These are phyloP conservation scores for Willisornis vidua DNA, from an alignment of 2,113 vertebrate genomes.

Conservation along the genomic window DNA sequence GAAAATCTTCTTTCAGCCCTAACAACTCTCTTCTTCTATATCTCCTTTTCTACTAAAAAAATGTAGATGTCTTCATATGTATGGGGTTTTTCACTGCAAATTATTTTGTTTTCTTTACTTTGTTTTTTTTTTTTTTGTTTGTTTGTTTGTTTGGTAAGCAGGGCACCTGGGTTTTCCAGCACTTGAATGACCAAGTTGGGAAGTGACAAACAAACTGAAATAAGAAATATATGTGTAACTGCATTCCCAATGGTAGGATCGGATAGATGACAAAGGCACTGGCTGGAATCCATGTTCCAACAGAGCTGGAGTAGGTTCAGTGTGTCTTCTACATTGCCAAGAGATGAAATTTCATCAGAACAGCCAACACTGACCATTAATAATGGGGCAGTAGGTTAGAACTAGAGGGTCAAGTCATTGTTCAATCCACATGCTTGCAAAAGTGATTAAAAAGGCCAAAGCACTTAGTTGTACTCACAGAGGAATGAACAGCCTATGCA, in stretches of 20 bases:
- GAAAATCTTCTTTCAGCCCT: not conserved
- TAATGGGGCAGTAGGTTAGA: not conserved
- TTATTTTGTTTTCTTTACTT: not conserved
- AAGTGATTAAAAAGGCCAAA: not conserved
- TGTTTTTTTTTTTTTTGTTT: no score
- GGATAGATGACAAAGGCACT: not conserved
- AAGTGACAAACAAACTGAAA: not conserved
- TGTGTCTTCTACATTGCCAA: not conserved
- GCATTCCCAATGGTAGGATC: not conserved
- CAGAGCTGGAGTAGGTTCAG: not conserved
- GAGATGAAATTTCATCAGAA: not conserved
- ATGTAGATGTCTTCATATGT: not conserved
- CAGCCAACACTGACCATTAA: not conserved
- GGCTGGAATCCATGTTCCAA: not conserved
- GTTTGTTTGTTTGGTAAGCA: not conserved
- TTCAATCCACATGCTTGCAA: not conserved
- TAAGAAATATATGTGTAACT: not conserved
- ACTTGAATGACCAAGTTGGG: not conserved
- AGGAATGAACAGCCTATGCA: not conserved
- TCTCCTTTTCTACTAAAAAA: not conserved
- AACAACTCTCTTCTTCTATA: not conserved
- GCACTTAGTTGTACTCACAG: not conserved
- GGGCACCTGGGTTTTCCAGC: not conserved
- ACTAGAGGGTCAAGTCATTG: not conserved
- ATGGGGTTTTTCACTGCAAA: not conserved